Conservation (phyloP, 2,113 vertebrate species). For the Salvelinus namaycush region DNA sequence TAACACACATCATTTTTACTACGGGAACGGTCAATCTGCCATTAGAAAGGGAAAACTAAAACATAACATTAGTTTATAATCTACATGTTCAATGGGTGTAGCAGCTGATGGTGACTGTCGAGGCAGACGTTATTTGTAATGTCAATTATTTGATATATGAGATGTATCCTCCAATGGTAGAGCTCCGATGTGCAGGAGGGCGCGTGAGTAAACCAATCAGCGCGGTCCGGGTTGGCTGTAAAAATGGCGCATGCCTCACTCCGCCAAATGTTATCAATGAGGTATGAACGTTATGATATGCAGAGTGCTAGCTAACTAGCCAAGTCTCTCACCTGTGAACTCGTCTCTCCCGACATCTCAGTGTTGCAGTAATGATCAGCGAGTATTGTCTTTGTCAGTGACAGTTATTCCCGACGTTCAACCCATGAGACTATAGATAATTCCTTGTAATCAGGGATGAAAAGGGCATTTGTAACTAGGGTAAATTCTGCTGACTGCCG, state of each 20-base stretch:
- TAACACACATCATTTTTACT: not conserved
- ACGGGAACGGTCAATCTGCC: not conserved
- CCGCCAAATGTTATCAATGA: not conserved
- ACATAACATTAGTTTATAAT: not conserved
- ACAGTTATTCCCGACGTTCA: not conserved
- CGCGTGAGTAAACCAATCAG: conserved; percentile 7
- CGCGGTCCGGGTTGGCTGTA: not conserved
- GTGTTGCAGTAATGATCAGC: not conserved
- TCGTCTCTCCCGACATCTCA: conserved; percentile 55
- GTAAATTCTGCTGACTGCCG: not conserved
- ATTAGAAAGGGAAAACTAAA: not conserved
- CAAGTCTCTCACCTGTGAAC: conserved; percentile 48
- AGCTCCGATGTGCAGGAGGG: not conserved
- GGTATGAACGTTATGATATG: not conserved
- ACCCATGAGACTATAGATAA: not conserved
- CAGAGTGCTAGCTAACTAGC: too few relatives aligned
- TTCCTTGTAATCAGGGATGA: not conserved
- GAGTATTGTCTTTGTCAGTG: not conserved
- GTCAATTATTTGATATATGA: too few relatives aligned
- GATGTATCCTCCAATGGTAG: conserved; percentile 39
- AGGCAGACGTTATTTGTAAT: too few relatives aligned
- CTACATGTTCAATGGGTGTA: not conserved
- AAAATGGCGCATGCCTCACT: conserved; percentile 19
- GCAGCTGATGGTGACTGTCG: not conserved
- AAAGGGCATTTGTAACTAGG: not conserved